These are phyloP conservation scores for Megathymus violae DNA, from an alignment of 1,140 invertebrate genomes.

Conservation along the genomic window DNA sequence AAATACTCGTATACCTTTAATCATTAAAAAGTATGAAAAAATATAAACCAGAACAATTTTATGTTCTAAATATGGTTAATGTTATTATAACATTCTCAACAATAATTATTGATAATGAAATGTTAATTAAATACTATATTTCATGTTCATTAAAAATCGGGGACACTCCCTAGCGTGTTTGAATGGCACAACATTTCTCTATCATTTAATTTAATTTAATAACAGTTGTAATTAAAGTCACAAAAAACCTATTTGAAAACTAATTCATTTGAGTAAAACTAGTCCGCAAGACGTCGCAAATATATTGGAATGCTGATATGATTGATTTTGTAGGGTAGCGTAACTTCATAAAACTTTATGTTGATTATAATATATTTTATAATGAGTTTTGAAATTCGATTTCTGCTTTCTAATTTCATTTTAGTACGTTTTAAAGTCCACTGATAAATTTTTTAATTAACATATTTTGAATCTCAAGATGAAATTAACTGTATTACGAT, in stretches of 20 bases:
- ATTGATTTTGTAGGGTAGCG: conserved; percentile 4
- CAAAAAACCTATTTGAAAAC: not conserved
- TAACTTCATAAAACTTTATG: conserved; percentile 16
- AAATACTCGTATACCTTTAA: no score
- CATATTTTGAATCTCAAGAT: not conserved
- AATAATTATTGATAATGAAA: no score
- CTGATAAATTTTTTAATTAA: not conserved
- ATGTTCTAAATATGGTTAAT: no score
- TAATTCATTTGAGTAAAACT: conserved; percentile 9
- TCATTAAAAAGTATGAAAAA: no score
- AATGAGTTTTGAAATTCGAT: conserved; percentile 2
- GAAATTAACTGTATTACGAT: not conserved
- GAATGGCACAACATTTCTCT: no score
- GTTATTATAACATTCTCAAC: no score
- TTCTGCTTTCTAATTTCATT: not conserved
- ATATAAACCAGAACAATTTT: no score
- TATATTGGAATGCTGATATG: not conserved
- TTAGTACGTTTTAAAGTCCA: not conserved
- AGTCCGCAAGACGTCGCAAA: conserved; percentile 13
- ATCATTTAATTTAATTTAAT: no score
- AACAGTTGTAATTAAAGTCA: no score
- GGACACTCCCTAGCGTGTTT: no score
- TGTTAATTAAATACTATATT: no score
- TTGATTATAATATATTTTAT: conserved; percentile 1
- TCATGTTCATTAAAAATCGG: no score